Percentiles rank a stretch among this genome's conserved stretches.
Conservation (phyloP, 1,140 invertebrate genomes). For the Harpegnathos saltator region DNA sequence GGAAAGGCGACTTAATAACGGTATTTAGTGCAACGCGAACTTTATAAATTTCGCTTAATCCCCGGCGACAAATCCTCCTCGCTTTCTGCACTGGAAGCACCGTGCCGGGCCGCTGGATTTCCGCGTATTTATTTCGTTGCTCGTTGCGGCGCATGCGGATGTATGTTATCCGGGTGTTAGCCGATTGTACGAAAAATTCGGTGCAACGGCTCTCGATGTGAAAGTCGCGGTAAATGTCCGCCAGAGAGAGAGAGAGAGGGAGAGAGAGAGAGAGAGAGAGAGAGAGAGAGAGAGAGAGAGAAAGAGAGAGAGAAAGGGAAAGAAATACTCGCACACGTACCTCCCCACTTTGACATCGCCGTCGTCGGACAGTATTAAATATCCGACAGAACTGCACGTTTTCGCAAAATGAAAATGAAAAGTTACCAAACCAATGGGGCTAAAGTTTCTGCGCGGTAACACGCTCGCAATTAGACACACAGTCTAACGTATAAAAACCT, state of each 20-base stretch:
- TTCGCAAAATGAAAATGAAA: too few relatives aligned
- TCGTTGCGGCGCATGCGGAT: neutral
- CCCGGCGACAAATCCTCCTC: constrained; percentile 62
- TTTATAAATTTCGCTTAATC: constrained; percentile 72
- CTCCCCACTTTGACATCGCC: too few relatives aligned
- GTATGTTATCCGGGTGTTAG: constrained; percentile 17
- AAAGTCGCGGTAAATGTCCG: constrained; percentile 20
- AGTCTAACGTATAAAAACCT: too few relatives aligned
- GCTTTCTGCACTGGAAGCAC: constrained; percentile 13
- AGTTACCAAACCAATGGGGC: too few relatives aligned
- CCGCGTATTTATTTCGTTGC: constrained; percentile 37
- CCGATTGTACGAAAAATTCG: constrained; percentile 36
- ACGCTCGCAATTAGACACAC: too few relatives aligned
- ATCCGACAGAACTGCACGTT: too few relatives aligned
- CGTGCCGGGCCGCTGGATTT: constrained; percentile 31
- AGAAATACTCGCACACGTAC: too few relatives aligned
- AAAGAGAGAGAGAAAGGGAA: too few relatives aligned
- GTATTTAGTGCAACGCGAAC: constrained; percentile 63
- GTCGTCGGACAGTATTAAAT: too few relatives aligned
- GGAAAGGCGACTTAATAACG: constrained; percentile 65
- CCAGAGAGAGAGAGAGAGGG: neutral
- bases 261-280: too few relatives aligned
- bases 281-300: too few relatives aligned
- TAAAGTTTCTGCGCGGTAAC: too few relatives aligned
- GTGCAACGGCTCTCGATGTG: neutral